phyloP scores from a whole-genome alignment of 2,888 invertebrate genomes.

The Nomada ferruginata region DNA sequence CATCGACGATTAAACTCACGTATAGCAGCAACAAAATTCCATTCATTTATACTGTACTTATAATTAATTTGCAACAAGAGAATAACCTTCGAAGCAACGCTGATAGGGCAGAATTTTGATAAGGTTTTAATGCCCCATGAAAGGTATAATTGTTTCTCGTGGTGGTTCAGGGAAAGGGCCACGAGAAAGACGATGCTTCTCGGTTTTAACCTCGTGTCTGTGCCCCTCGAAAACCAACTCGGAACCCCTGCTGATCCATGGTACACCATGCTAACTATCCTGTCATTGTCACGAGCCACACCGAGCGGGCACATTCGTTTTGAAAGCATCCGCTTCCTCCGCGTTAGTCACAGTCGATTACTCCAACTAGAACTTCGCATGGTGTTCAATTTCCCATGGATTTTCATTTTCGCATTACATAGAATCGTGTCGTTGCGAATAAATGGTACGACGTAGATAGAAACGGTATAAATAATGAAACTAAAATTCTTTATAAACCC shows the following conservation, averaged over 20 bases:
- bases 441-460: too few species aligned
- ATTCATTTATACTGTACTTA: too few species aligned
- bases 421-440: too few species aligned
- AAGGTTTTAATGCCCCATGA: slow-evolving; percentile 22
- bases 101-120: too few species aligned
- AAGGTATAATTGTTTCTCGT: not conserved
- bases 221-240: slow-evolving; percentile 46
- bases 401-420: not conserved
- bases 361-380: slow-evolving; percentile 8
- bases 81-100: too few species aligned
- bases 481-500: too few species aligned
- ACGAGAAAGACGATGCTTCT: slow-evolving; percentile 37
- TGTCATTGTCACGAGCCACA: slow-evolving; percentile 76
- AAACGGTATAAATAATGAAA: too few species aligned
- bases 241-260: slow-evolving; percentile 65
- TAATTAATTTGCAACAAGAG: too few species aligned
- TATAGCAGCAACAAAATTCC: too few species aligned
- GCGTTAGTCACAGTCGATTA: slow-evolving; percentile 63
- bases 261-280: slow-evolving; percentile 71
- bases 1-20: too few species aligned
- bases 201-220: slow-evolving; percentile 33
- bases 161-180: not conserved
- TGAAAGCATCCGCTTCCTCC: slow-evolving; percentile 50
- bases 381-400: not conserved
- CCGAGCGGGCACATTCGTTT: slow-evolving; percentile 65